A percentile compares a stretch with the other conserved stretches of the same genome.
phyloP scores from a whole-genome alignment of 2,113 vertebrate genomes.

The Channa argus region DNA sequence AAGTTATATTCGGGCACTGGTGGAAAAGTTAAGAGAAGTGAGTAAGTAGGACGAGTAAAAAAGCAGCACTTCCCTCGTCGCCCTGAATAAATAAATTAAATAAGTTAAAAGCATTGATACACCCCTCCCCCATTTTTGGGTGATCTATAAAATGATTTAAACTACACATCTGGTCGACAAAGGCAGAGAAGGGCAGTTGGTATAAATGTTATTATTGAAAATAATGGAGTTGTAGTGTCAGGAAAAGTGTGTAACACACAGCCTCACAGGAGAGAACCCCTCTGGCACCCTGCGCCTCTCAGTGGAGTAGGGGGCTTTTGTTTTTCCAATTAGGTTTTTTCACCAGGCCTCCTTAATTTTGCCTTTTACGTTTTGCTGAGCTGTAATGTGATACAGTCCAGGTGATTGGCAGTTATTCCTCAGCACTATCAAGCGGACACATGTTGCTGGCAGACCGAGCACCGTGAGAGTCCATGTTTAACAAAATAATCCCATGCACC shows the following conservation, averaged over 20 bases:
- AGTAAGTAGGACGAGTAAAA: no score
- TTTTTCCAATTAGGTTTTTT: not conserved
- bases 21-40: no score
- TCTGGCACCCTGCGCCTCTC: not conserved
- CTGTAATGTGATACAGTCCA: slow-evolving; percentile 49
- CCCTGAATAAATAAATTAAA: no score
- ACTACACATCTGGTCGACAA: no score
- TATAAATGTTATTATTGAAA: no score
- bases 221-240: not conserved
- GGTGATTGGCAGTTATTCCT: slow-evolving; percentile 16
- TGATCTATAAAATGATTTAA: no score
- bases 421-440: slow-evolving; percentile 39
- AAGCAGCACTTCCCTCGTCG: no score
- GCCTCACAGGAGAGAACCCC: not conserved
- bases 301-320: slow-evolving; percentile 4
- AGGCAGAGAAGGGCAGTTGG: no score
- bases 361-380: slow-evolving; percentile 37
- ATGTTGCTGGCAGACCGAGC: slow-evolving; percentile 23
- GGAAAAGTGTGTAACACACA: not conserved
- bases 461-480: slow-evolving; percentile 18
- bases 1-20: no score
- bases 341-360: slow-evolving; percentile 39
- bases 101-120: no score
- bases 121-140: no score
- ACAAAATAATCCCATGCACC: slow-evolving; percentile 58